A percentile compares a stretch with the other conserved stretches of the same genome.
These are phyloP conservation scores for Heloderma charlesbogerti DNA, from an alignment of 2,113 vertebrate genomes.

Conservation along the genomic window DNA sequence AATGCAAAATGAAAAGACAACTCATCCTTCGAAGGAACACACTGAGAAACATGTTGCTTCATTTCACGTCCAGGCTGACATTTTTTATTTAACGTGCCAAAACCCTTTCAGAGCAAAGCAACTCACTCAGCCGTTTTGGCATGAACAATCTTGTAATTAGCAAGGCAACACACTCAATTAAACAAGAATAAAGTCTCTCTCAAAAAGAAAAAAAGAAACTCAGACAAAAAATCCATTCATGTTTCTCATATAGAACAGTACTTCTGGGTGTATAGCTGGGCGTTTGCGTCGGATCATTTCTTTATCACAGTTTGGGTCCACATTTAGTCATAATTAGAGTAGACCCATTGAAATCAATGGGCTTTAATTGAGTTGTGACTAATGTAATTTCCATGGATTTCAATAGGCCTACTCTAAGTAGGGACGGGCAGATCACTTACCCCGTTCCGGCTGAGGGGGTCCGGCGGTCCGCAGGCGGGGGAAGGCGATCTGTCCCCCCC, in stretches of 20 bases:
- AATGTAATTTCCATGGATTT: too few relatives aligned
- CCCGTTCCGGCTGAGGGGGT: too few relatives aligned
- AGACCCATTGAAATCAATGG: too few relatives aligned
- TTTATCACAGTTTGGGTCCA: slow-evolving; percentile 34
- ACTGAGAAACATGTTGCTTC: slow-evolving; percentile 48
- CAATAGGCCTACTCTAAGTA: too few relatives aligned
- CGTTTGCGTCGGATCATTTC: slow-evolving; percentile 8
- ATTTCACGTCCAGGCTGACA: slow-evolving; percentile 4
- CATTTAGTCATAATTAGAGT: too few relatives aligned
- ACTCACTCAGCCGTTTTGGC: slow-evolving; percentile 30
- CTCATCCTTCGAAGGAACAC: slow-evolving; percentile 55
- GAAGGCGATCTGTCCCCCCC: too few relatives aligned
- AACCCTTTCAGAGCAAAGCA: slow-evolving; percentile 55
- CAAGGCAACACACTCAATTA: background rate
- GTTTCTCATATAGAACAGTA: slow-evolving; percentile 42
- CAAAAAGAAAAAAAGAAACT: background rate
- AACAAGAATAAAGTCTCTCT: background rate
- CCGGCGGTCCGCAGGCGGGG: too few relatives aligned
- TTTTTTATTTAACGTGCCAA: slow-evolving; percentile 24
- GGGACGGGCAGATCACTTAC: too few relatives aligned
- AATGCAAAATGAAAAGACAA: slow-evolving; percentile 58
- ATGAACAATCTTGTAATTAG: slow-evolving; percentile 46
- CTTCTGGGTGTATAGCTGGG: slow-evolving; percentile 42
- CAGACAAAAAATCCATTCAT: slow-evolving; percentile 20
- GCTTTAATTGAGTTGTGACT: too few relatives aligned